A percentile compares a stretch with the other conserved stretches of the same genome.
Conservation (phyloP, 2,113 vertebrate genomes). For the Takifugu bimaculatus region DNA sequence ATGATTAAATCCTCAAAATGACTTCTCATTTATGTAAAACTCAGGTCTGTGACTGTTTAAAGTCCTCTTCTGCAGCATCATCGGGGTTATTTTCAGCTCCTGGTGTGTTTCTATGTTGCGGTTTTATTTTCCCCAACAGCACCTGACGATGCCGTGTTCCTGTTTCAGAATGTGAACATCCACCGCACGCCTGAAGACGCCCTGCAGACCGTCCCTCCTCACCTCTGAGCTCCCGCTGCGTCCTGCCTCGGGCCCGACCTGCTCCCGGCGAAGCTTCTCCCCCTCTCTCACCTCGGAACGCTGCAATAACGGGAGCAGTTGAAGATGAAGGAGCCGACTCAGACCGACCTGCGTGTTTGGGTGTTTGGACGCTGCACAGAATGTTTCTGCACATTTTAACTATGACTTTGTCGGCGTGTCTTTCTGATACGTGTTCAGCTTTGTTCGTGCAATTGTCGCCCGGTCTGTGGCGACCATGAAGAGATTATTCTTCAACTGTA, state of each 20-base stretch:
- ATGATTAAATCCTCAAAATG: not conserved
- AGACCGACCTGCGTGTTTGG: not conserved
- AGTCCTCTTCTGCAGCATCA: too few species aligned
- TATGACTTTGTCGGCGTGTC: conserved; percentile 1
- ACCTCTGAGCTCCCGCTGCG: conserved; percentile 71
- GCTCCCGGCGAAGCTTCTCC: conserved; percentile 16
- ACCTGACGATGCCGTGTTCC: conserved; percentile 33
- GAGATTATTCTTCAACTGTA: conserved; percentile 4
- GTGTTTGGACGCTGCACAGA: not conserved
- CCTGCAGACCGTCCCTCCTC: conserved; percentile 82
- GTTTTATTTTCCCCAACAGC: not conserved
- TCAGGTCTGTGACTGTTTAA: too few species aligned
- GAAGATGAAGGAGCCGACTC: conserved; percentile 1
- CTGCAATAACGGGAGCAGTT: not conserved
- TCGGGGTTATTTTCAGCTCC: too few species aligned
- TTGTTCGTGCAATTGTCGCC: conserved; percentile 19
- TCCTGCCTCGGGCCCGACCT: conserved; percentile 1
- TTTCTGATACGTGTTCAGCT: conserved; percentile 17
- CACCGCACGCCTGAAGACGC: conserved; percentile 82
- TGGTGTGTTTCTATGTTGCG: too few species aligned
- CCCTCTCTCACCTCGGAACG: not conserved
- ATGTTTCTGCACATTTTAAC: not conserved
- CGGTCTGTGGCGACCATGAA: not conserved
- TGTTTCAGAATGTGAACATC: conserved; percentile 83
- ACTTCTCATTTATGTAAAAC: too few species aligned